These are phyloP conservation scores for Chinchilla lanigera DNA, from an alignment of 2,113 vertebrate genomes.

Conservation along the genomic window DNA sequence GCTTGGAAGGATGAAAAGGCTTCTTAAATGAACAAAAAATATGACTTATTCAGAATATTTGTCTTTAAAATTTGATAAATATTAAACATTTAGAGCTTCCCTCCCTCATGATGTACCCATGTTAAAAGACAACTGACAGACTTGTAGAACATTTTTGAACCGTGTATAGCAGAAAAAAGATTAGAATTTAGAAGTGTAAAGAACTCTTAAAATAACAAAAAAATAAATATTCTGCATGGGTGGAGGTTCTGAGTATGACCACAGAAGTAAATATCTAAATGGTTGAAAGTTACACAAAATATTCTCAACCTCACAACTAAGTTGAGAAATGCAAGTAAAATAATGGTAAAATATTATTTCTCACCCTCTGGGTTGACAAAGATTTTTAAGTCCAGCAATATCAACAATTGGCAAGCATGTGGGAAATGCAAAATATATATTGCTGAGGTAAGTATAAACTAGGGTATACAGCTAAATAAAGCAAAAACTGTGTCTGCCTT, in stretches of 20 bases:
- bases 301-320: not conserved
- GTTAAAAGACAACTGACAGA: not conserved
- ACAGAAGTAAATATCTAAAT: not conserved
- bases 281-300: not conserved
- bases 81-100: not conserved
- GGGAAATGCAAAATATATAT: not conserved
- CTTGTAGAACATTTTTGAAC: not conserved
- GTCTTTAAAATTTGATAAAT: not conserved
- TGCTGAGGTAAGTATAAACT: not conserved
- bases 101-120: not conserved
- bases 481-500: not conserved
- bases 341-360: not conserved
- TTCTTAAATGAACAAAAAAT: not conserved
- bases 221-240: not conserved
- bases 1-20: not conserved
- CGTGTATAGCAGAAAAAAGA: not conserved
- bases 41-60: not conserved
- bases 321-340: not conserved
- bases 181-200: constrained; percentile 18
- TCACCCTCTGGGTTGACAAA: not conserved
- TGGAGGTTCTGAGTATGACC: not conserved
- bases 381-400: not conserved
- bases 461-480: not conserved
- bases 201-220: not conserved
- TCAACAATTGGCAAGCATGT: not conserved